A percentile compares a stretch with the other conserved stretches of the same genome.
These are phyloP conservation scores for Chymomyza procnemis DNA, from an alignment of 2,888 invertebrate genomes.

Conservation along the genomic window DNA sequence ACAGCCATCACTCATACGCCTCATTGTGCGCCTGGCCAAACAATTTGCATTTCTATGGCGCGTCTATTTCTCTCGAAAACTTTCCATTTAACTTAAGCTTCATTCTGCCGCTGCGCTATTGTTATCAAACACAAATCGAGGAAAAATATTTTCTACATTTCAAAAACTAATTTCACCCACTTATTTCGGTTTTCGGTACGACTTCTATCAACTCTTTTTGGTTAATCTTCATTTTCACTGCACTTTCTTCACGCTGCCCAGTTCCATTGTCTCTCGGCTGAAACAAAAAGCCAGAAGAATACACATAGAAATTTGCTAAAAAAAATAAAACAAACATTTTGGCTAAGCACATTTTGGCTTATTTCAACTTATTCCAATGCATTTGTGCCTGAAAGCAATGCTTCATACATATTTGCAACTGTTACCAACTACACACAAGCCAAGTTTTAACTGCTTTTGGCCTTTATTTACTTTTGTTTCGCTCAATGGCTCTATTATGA, in stretches of 20 bases:
- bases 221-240: conserved; percentile 60
- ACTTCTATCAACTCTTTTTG: conserved; percentile 23
- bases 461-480: conserved; percentile 1
- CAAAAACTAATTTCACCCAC: conserved; percentile 59
- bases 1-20: conserved; percentile 55
- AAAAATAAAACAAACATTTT: conserved; percentile 67
- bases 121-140: conserved; percentile 56
- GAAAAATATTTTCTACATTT: conserved; percentile 47
- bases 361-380: conserved; percentile 43
- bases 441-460: conserved; percentile 4
- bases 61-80: conserved; percentile 25
- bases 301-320: conserved; percentile 25
- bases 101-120: conserved; percentile 37
- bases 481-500: conserved; percentile 21
- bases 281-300: conserved; percentile 37
- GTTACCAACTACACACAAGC: conserved; percentile 16
- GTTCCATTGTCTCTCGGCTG: conserved; percentile 7
- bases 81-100: conserved; percentile 39
- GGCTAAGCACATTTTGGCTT: conserved; percentile 57
- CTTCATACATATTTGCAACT: conserved; percentile 45
- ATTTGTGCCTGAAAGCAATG: neutral
- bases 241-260: conserved; percentile 54
- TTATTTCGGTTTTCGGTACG: conserved; percentile 30
- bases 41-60: conserved; percentile 55
- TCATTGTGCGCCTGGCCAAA: conserved; percentile 39